Conservation (phyloP, 2,888 invertebrate species). For the Gortyna flavago region DNA sequence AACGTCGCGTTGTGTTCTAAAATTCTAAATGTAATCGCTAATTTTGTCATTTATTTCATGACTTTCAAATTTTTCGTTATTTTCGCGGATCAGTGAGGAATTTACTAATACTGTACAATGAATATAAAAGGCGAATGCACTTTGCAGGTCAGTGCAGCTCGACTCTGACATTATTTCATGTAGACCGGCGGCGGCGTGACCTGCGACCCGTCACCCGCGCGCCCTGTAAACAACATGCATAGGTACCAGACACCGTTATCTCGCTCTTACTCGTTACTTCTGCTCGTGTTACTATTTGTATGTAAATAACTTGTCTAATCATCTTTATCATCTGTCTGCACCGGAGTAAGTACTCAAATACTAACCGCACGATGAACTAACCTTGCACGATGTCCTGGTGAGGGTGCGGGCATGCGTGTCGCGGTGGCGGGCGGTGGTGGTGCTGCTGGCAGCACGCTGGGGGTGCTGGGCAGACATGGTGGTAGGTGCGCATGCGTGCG, state of each 20-base stretch:
- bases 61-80: slow-evolving; percentile 11
- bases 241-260: slow-evolving; percentile 55
- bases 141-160: slow-evolving; percentile 58
- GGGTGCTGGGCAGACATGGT: slow-evolving; percentile 50
- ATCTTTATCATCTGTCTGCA: slow-evolving; percentile 36
- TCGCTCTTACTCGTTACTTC: slow-evolving; percentile 41
- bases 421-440: slow-evolving; percentile 50
- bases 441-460: slow-evolving; percentile 52
- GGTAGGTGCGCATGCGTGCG: slow-evolving; percentile 61
- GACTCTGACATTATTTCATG: slow-evolving; percentile 50
- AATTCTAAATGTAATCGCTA: no score
- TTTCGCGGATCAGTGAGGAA: slow-evolving; percentile 6
- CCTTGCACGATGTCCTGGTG: slow-evolving; percentile 29
- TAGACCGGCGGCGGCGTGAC: slow-evolving; percentile 44
- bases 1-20: slow-evolving; percentile 17
- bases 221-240: slow-evolving; percentile 45
- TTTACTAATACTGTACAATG: neutral
- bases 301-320: slow-evolving; percentile 40
- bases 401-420: slow-evolving; percentile 42
- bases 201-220: slow-evolving; percentile 27
- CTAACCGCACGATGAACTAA: slow-evolving; percentile 58
- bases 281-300: slow-evolving; percentile 39
- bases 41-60: slow-evolving; percentile 7
- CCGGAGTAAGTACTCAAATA: slow-evolving; percentile 18
- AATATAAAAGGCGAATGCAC: slow-evolving; percentile 47